A percentile compares a stretch with the other conserved stretches of the same genome.
These are phyloP conservation scores for Ciconia maguari DNA, from an alignment of 2,113 vertebrate genomes.

Conservation along the genomic window DNA sequence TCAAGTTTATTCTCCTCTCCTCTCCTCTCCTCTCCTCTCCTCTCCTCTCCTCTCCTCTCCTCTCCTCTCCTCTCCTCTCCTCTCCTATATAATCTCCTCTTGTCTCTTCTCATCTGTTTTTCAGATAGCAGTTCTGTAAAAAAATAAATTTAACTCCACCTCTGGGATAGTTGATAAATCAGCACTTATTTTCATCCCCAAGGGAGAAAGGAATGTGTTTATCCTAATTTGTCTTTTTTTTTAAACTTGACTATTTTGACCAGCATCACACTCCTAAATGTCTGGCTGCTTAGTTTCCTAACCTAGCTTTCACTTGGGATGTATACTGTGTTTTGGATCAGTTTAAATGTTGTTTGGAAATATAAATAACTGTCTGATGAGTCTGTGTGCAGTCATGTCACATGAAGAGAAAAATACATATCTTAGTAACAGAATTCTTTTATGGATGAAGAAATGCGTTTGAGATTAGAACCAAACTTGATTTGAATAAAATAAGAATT, in stretches of 20 bases:
- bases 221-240: background rate
- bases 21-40: background rate
- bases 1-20: background rate
- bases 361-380: slow-evolving; percentile 30
- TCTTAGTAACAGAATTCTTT: background rate
- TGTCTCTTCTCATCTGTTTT: background rate
- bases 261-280: background rate
- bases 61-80: too few relatives aligned
- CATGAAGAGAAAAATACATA: background rate
- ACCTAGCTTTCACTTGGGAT: background rate
- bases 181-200: background rate
- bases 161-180: background rate
- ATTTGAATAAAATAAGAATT: slow-evolving; percentile 1
- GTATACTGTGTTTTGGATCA: background rate
- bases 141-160: background rate
- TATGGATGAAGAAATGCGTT: background rate
- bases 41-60: background rate
- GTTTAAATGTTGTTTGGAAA: slow-evolving; percentile 22
- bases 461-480: background rate
- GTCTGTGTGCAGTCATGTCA: background rate
- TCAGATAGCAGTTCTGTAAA: background rate
- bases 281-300: background rate
- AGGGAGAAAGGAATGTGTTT: background rate
- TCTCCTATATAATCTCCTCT: background rate
- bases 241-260: background rate